Percentiles rank a stretch among this genome's conserved stretches.
Conservation (phyloP, 2,888 invertebrate species). For the Tenthredo distinguenda region DNA sequence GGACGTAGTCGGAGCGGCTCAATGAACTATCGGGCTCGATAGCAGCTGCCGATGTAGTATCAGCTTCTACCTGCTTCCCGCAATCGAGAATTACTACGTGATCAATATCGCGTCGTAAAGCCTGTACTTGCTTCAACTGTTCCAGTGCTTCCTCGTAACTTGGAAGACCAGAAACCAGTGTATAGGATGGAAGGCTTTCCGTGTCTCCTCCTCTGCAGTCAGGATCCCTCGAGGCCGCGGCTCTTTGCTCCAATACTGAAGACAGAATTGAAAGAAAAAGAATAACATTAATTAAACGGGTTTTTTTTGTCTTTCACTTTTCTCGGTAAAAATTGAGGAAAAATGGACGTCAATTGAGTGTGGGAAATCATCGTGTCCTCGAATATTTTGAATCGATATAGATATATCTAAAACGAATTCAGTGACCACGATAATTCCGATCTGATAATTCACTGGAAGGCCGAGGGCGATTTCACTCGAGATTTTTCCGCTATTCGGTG, state of each 20-base stretch:
- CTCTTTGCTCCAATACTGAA: constrained; percentile 77
- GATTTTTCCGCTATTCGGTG: background rate
- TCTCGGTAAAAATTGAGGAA: background rate
- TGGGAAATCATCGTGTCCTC: background rate
- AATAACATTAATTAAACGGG: background rate
- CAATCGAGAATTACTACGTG: constrained; percentile 55
- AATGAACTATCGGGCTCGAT: constrained; percentile 63
- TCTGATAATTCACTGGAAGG: constrained; percentile 6
- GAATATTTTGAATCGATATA: background rate
- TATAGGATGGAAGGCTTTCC: constrained; percentile 83
- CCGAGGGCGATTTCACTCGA: constrained; percentile 1
- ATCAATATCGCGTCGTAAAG: constrained; percentile 59
- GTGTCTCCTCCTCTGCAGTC: constrained; percentile 77
- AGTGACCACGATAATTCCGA: constrained; percentile 3
- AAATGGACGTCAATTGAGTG: background rate
- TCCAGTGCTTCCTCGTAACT: constrained; percentile 83
- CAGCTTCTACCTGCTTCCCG: constrained; percentile 47
- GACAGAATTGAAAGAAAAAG: constrained; percentile 61
- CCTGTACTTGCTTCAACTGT: constrained; percentile 79
- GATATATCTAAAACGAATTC: background rate
- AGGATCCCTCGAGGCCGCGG: constrained; percentile 63
- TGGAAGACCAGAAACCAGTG: constrained; percentile 84
- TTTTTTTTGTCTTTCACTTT: background rate
- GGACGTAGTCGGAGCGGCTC: constrained; percentile 38
- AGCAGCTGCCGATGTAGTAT: constrained; percentile 53